Evolutionary conservation across 2,113 vertebrate genomes (phyloP).

Genomic region (Plectropomus leopardus): DNA sequence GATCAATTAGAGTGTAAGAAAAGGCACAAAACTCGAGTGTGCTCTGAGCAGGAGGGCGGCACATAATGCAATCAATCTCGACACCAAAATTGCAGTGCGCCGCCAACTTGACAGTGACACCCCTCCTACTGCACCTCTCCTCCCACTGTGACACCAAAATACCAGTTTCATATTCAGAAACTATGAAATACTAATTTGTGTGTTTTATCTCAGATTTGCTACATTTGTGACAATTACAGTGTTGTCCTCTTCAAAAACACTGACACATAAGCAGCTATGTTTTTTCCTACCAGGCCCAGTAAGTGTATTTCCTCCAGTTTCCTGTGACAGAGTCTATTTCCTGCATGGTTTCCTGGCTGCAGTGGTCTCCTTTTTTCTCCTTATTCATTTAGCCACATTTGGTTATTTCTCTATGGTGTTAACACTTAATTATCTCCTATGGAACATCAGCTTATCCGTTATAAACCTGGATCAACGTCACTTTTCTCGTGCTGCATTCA

Average conservation of each 20-base stretch:
- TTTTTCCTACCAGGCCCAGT: constrained; percentile 5
- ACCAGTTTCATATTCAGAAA: background rate
- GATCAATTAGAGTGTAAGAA: constrained; percentile 4
- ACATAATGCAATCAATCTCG: constrained; percentile 7
- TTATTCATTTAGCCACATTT: background rate
- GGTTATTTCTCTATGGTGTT: background rate
- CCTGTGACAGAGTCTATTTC: constrained; percentile 59
- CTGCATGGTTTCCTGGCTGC: constrained; percentile 53
- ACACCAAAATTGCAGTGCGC: constrained; percentile 6
- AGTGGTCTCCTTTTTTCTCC: background rate
- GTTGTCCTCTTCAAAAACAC: constrained; percentile 6
- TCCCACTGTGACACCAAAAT: background rate
- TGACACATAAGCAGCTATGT: constrained; percentile 16
- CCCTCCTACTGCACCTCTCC: background rate
- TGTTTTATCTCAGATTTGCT: background rate
- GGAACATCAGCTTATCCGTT: background rate
- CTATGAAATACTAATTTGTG: background rate
- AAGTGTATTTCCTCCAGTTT: constrained; percentile 46
- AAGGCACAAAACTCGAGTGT: background rate
- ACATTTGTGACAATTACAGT: background rate
- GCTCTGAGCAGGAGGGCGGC: background rate
- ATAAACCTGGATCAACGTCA: too few species aligned
- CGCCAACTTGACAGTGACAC: background rate
- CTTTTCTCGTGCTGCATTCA: too few species aligned
- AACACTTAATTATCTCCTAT: background rate